Conservation (phyloP, 1,140 invertebrate species). For the Formica exsecta region DNA sequence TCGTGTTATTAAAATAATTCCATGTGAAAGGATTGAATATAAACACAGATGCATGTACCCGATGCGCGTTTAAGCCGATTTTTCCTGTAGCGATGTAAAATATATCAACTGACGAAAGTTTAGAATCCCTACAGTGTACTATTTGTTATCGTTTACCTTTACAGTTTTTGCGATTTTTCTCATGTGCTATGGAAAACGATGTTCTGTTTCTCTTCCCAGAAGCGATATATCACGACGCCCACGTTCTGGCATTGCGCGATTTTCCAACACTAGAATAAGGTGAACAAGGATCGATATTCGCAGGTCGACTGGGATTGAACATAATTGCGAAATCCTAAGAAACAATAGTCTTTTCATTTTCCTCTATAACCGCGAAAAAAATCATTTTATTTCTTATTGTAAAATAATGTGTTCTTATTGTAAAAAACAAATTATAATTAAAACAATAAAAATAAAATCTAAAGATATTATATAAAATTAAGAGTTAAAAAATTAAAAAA, state of each 20-base stretch:
- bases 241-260: slow-evolving; percentile 3
- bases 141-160: slow-evolving; percentile 25
- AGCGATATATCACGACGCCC: slow-evolving; percentile 9
- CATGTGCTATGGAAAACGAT: not conserved
- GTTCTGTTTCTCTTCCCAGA: not conserved
- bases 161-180: slow-evolving; percentile 16
- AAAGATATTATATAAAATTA: not conserved
- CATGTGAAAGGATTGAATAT: not conserved
- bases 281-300: slow-evolving; percentile 13
- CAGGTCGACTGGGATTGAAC: not conserved
- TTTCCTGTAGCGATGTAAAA: not conserved
- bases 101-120: not conserved
- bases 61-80: not conserved
- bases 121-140: not conserved
- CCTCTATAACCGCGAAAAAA: not conserved
- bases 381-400: not conserved
- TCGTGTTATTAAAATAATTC: slow-evolving; percentile 35
- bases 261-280: slow-evolving; percentile 20
- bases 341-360: not conserved
- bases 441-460: not conserved
- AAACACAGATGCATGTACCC: not conserved
- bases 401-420: not conserved
- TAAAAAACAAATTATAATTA: not conserved
- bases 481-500: not conserved
- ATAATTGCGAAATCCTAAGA: slow-evolving; percentile 26